phyloP scores from a whole-genome alignment of 2,797 vertebrate species.

The Muscicapa comitata region DNA sequence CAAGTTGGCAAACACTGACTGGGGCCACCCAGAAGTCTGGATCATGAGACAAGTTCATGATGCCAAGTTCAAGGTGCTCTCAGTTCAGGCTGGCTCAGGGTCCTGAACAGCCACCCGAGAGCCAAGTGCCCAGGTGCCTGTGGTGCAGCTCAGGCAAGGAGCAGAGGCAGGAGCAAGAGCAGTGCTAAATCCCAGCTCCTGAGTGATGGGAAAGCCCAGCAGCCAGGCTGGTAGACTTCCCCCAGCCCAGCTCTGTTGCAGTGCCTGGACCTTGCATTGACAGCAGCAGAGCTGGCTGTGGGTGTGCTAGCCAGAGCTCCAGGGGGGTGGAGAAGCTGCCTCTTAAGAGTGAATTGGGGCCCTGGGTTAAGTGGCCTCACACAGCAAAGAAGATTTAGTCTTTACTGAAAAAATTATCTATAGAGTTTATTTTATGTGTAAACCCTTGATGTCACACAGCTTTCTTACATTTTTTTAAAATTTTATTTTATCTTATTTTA shows the following conservation, averaged over 20 bases:
- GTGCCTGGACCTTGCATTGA: rapidly evolving
- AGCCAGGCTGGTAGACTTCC: neutral
- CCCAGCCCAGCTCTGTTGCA: rapidly evolving
- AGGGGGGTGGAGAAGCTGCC: neutral
- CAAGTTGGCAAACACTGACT: neutral
- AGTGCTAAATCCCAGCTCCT: neutral
- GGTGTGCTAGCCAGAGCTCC: rapidly evolving
- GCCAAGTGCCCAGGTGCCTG: no score
- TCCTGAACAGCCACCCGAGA: rapidly evolving
- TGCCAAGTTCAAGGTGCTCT: neutral
- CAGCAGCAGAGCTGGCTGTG: neutral
- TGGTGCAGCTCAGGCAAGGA: neutral
- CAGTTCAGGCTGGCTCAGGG: neutral
- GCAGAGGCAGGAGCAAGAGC: neutral
- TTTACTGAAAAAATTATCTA: neutral
- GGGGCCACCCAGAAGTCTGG: rapidly evolving
- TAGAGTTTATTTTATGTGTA: neutral
- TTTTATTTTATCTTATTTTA: neutral
- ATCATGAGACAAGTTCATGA: rapidly evolving
- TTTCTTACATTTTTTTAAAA: neutral
- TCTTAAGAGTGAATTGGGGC: neutral
- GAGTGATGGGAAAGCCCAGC: neutral
- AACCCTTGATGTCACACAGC: neutral
- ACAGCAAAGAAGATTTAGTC: neutral
- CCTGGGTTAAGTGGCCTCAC: neutral